Evolutionary conservation across 2,797 vertebrate species (phyloP).

Genomic region (Pseudopleuronectes americanus): DNA sequence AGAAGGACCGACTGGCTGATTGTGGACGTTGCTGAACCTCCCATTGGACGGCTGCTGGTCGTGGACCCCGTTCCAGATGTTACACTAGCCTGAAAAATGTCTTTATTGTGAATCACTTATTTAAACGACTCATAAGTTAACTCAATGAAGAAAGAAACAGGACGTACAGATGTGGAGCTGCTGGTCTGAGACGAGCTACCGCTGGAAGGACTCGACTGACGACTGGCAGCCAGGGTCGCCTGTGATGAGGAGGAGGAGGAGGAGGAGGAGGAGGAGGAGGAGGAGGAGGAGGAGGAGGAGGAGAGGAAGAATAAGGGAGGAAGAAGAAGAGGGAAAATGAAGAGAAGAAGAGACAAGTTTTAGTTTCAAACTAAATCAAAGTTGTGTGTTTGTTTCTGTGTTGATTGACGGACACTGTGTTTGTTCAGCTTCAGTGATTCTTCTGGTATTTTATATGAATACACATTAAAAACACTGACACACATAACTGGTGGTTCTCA

Average conservation of each 20-base stretch:
- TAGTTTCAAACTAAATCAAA: too few species aligned
- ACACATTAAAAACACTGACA: neutral
- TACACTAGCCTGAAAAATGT: slow-evolving; percentile 71
- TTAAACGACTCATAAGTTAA: neutral
- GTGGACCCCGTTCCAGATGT: slow-evolving; percentile 78
- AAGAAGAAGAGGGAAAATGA: neutral
- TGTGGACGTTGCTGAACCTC: slow-evolving; percentile 88
- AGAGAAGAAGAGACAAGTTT: too few species aligned
- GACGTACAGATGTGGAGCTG: slow-evolving; percentile 81
- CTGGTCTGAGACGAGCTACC: slow-evolving; percentile 89
- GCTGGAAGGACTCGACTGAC: slow-evolving; percentile 94
- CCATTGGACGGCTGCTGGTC: slow-evolving; percentile 78
- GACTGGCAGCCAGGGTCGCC: slow-evolving; percentile 94
- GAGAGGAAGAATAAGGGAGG: neutral
- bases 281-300: too few species aligned
- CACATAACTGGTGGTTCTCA: neutral
- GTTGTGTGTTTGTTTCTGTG: too few species aligned
- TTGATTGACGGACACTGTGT: too few species aligned
- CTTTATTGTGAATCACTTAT: too few species aligned
- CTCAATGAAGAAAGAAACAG: neutral
- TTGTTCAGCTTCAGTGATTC: too few species aligned
- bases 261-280: neutral
- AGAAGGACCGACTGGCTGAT: slow-evolving; percentile 95
- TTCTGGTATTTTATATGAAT: too few species aligned
- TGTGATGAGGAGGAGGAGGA: slow-evolving; percentile 50